These are phyloP conservation scores for Syngnathus typhle DNA, from an alignment of 2,113 vertebrate genomes.

Conservation along the genomic window DNA sequence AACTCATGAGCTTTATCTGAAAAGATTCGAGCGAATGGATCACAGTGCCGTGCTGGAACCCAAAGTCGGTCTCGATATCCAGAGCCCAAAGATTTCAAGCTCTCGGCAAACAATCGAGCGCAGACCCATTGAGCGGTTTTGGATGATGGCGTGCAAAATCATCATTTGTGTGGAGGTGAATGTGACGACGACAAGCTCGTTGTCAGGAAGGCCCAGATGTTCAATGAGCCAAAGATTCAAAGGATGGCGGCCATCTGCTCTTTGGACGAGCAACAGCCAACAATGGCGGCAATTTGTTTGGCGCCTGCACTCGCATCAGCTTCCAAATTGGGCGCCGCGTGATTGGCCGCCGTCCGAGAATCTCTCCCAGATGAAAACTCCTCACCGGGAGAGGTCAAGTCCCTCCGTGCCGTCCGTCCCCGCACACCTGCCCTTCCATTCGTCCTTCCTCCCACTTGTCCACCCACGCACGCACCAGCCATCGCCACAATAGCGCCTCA, in stretches of 20 bases:
- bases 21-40: too few relatives aligned
- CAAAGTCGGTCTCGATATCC: too few relatives aligned
- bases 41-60: too few relatives aligned
- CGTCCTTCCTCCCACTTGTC: conserved; percentile 4
- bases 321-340: neutral
- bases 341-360: conserved; percentile 8
- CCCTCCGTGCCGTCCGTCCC: conserved; percentile 18
- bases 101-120: conserved; percentile 23
- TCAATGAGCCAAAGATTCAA: conserved; percentile 32
- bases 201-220: conserved; percentile 47
- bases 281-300: conserved; percentile 12
- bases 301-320: neutral
- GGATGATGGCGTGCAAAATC: conserved; percentile 26
- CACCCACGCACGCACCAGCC: conserved; percentile 9
- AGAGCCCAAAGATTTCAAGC: conserved; percentile 29
- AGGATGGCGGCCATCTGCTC: conserved; percentile 34
- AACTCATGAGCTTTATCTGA: neutral
- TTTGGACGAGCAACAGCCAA: conserved; percentile 1
- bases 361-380: conserved; percentile 8
- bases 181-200: conserved; percentile 52
- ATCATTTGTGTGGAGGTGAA: conserved; percentile 51
- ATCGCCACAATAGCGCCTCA: conserved; percentile 55
- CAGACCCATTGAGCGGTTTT: conserved; percentile 36
- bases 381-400: conserved; percentile 32
- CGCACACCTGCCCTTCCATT: conserved; percentile 8